Evolutionary conservation across 1,140 invertebrate genomes (phyloP).

Genomic region (Zaprionus gabonicus): DNA sequence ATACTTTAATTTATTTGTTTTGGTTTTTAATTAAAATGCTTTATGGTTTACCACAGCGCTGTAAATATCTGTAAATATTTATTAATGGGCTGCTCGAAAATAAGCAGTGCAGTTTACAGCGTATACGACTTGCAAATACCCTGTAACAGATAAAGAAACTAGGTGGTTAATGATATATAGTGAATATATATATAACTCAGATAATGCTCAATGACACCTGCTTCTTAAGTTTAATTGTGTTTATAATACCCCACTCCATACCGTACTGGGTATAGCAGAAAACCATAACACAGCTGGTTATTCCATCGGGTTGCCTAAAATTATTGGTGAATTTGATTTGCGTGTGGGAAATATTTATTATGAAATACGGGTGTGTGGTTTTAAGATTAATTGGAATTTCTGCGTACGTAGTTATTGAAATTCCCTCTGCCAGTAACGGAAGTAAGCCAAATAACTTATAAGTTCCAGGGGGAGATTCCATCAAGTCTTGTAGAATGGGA

Average conservation of each 20-base stretch:
- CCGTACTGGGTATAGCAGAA: background rate
- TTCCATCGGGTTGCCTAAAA: background rate
- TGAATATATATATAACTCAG: too few relatives aligned
- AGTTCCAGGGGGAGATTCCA: background rate
- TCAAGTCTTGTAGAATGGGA: background rate
- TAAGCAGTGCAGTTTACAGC: background rate
- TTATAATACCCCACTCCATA: background rate
- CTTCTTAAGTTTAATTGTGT: too few relatives aligned
- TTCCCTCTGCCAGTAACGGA: background rate
- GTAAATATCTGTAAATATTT: conserved; percentile 35
- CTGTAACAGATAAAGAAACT: background rate
- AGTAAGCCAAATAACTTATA: background rate
- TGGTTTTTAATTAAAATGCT: conserved; percentile 42
- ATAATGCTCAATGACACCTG: too few relatives aligned
- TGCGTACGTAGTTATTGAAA: background rate
- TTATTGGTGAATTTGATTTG: background rate
- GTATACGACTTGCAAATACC: background rate
- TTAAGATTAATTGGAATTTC: background rate
- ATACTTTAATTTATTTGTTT: conserved; percentile 32
- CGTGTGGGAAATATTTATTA: background rate
- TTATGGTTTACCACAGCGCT: conserved; percentile 29
- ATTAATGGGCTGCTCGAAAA: conserved; percentile 20
- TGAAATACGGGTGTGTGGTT: background rate
- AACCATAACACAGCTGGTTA: background rate
- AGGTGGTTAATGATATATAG: too few relatives aligned